Conservation (phyloP, 2,888 invertebrate species). For the Agrochola macilenta region DNA sequence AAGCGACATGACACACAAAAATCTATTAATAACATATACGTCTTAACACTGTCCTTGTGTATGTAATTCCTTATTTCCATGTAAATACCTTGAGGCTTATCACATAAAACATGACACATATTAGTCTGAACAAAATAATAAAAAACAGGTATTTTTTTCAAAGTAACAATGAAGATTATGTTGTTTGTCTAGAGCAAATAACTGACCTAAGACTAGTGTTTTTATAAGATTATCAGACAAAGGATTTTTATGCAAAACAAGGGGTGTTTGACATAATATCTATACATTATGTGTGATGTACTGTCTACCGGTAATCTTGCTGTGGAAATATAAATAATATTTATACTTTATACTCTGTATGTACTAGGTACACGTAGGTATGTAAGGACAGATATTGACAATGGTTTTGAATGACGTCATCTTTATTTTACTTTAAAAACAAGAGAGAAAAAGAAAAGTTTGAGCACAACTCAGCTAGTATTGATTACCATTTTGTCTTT, state of each 20-base stretch:
- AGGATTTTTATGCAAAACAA: conserved; percentile 59
- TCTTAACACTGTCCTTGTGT: conserved; percentile 60
- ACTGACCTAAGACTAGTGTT: conserved; percentile 66
- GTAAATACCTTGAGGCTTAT: conserved; percentile 65
- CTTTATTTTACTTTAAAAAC: background rate
- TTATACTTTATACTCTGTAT: background rate
- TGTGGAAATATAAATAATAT: conserved; percentile 28
- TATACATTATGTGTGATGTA: conserved; percentile 17
- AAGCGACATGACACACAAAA: conserved; percentile 26
- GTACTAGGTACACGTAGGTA: background rate
- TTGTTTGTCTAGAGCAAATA: conserved; percentile 40
- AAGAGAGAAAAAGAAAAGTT: background rate
- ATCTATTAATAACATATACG: conserved; percentile 38
- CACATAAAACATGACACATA: conserved; percentile 66
- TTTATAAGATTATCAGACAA: conserved; percentile 54
- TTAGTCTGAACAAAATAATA: conserved; percentile 58
- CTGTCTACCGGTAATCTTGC: conserved; percentile 28
- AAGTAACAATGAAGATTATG: conserved; percentile 17
- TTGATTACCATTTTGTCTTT: background rate
- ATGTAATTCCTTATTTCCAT: conserved; percentile 66
- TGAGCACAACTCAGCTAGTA: background rate
- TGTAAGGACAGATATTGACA: background rate
- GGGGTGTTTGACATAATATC: conserved; percentile 50
- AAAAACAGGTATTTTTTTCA: conserved; percentile 49
- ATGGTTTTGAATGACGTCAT: conserved; percentile 25